These are phyloP conservation scores for Gisinianus flammeolus DNA, from an alignment of 2,888 invertebrate species.

Conservation along the genomic window DNA sequence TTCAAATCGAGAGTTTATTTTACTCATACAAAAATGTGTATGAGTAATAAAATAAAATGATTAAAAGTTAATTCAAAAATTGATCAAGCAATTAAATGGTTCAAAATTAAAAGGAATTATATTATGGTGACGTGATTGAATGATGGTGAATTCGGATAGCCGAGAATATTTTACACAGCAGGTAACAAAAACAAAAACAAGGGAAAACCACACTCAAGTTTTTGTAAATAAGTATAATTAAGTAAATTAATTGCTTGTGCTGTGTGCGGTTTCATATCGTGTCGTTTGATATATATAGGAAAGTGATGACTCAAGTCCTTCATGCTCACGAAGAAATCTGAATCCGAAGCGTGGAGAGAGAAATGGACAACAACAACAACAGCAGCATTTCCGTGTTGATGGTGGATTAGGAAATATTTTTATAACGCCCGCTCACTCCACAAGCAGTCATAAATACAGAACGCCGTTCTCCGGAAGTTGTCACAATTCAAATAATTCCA, in stretches of 20 bases:
- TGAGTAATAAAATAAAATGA: no score
- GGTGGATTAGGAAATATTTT: background rate
- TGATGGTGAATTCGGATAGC: background rate
- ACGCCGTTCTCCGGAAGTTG: background rate
- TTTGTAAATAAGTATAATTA: background rate
- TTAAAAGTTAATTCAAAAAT: no score
- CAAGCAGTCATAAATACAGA: background rate
- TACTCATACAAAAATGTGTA: no score
- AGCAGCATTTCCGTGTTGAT: background rate
- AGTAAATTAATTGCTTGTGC: no score
- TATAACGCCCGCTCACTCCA: background rate
- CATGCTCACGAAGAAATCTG: background rate
- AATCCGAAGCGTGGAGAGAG: background rate
- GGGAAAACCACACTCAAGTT: no score
- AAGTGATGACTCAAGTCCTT: background rate
- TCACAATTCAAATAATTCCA: background rate
- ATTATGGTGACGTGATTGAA: background rate
- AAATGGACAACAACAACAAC: background rate
- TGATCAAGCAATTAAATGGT: no score
- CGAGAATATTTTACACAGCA: conserved; percentile 7
- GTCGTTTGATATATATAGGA: no score
- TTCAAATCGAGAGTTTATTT: no score
- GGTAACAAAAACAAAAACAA: background rate
- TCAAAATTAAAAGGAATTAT: background rate
- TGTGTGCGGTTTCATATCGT: no score